These are phyloP conservation scores for Potamarius usumacintae DNA, from an alignment of 2,113 vertebrate species.

Conservation along the genomic window DNA sequence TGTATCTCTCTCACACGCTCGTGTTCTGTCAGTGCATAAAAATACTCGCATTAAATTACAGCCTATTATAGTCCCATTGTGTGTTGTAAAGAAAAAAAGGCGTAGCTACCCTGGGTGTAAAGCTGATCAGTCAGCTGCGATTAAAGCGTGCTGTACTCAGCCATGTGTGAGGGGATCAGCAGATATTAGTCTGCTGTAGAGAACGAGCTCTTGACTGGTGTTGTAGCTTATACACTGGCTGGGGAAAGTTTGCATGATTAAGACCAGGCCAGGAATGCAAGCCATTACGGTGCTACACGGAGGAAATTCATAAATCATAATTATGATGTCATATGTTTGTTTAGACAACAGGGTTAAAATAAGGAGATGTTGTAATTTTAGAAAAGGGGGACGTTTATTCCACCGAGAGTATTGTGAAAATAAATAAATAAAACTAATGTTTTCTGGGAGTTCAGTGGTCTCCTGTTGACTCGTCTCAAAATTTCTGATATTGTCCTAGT, in stretches of 20 bases:
- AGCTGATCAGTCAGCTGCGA: neutral
- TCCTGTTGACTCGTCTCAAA: no score
- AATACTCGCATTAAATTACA: neutral
- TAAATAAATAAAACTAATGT: no score
- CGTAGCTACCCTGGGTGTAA: neutral
- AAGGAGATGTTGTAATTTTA: neutral
- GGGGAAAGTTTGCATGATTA: neutral
- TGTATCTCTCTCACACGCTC: neutral
- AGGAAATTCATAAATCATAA: neutral
- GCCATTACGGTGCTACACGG: neutral
- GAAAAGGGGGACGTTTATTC: neutral
- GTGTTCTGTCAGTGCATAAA: neutral
- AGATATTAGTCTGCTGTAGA: neutral
- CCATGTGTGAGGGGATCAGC: conserved; percentile 15
- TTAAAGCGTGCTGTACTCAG: neutral
- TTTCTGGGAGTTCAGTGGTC: no score
- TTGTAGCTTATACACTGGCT: neutral
- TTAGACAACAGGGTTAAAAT: neutral
- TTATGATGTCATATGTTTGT: neutral
- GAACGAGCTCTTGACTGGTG: neutral
- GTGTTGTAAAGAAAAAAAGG: conserved; percentile 9
- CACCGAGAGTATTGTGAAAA: no score
- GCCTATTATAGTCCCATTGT: conserved; percentile 11
- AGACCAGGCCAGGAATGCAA: neutral
- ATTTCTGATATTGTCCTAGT: no score